Conservation (phyloP, 2,888 invertebrate genomes). For the Cyaniris semiargus region DNA sequence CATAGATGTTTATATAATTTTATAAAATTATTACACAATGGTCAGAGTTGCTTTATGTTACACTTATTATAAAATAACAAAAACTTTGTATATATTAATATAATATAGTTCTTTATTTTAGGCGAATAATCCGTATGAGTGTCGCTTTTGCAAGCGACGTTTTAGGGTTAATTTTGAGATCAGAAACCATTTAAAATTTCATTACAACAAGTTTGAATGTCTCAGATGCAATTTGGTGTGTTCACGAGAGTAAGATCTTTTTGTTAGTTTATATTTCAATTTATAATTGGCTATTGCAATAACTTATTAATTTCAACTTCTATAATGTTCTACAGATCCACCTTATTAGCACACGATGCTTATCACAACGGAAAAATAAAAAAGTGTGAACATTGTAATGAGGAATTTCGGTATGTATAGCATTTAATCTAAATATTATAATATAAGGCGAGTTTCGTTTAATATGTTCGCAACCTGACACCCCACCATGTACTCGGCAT, state of each 20-base stretch:
- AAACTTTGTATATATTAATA: background rate
- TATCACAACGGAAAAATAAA: constrained; percentile 62
- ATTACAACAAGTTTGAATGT: constrained; percentile 63
- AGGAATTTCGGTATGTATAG: constrained; percentile 59
- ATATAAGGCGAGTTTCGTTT: too few relatives aligned
- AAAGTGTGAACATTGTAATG: constrained; percentile 61
- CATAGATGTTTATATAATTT: background rate
- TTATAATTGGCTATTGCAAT: background rate
- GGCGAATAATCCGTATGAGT: constrained; percentile 51
- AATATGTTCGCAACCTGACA: too few relatives aligned
- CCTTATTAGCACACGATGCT: constrained; percentile 65
- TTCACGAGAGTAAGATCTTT: constrained; percentile 59
- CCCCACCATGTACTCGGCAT: too few relatives aligned
- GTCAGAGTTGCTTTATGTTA: background rate
- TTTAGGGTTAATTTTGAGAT: constrained; percentile 57
- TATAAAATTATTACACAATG: background rate
- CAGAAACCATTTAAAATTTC: constrained; percentile 57
- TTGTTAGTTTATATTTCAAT: background rate
- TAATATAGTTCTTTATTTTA: constrained; percentile 30
- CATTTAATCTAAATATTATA: background rate
- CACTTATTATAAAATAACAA: background rate
- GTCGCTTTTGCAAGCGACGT: constrained; percentile 63
- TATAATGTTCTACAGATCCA: constrained; percentile 50
- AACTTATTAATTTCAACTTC: background rate
- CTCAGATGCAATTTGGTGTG: constrained; percentile 59